Base-by-base conservation (phyloP, 2,797 vertebrate genomes). In the Heterohyrax brucei region DNA sequence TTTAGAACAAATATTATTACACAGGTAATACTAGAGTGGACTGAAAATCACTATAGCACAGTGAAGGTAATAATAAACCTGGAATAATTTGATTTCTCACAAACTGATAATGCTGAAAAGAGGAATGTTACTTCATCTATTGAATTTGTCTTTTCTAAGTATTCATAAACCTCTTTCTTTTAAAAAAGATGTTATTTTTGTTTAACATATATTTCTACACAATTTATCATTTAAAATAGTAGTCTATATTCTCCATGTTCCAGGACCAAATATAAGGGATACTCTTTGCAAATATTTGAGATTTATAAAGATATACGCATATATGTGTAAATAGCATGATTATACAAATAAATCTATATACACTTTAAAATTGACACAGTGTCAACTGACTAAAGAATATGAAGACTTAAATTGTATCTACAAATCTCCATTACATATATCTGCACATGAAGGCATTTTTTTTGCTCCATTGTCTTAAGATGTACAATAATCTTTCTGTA, bases 21-120 rank as follows among this genome's bases (percentile, higher is more conserved):
- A 1, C 28, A 33, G 2, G 33, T 8, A 64, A 39, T 33, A 19
- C 1, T 76, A 24, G 2, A 21, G 18, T 33, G 79, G 14, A 39
- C 44, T 93, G 33, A 92, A 95, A 94, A 80, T 73, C 24, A 76
- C 18, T 86, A 3, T 48, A 72, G 22, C 1, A 21, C 79, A 73
- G 66, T 22, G 56, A 89, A 8, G 28, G 64, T 72, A 77, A 79
- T 33, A 61, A 3, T 1, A 91, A 96, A 33, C 68, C 64, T 44
- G 10, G 50, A 4, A 7, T 8, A 79, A 92, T 80, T 81, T 53
- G 13, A 28, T 16, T 9, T 33, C 16, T 33, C 50, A 39, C 16
- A 5, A 46, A 53, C 5, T 48, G 5, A 28, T 59, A 64, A 76
- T 83, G 85, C 56, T 50, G 18, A 78, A 83, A 79, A 56, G 5